phyloP scores from a whole-genome alignment of 2,797 vertebrate genomes.

The Chelidonichthys spinosus region DNA sequence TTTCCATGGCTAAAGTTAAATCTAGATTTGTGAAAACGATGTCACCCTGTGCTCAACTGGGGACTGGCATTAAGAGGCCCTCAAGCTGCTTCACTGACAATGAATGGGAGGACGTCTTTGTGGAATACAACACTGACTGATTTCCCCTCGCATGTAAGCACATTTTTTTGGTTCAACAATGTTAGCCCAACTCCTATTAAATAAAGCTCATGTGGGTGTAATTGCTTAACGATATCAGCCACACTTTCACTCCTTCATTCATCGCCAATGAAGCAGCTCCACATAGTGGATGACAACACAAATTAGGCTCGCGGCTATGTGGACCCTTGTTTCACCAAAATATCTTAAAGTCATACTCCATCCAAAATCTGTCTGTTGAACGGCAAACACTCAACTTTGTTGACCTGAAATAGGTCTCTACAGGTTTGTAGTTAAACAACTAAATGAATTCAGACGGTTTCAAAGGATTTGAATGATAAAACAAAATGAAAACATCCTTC shows the following conservation, averaged over 20 bases:
- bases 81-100: slow-evolving; percentile 58
- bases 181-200: slow-evolving; percentile 62
- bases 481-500: neutral
- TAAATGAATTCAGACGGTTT: neutral
- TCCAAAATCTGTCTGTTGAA: neutral
- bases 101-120: slow-evolving; percentile 55
- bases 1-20: slow-evolving; percentile 29
- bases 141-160: slow-evolving; percentile 58
- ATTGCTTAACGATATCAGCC: slow-evolving; percentile 65
- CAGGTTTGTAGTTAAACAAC: neutral
- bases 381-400: neutral
- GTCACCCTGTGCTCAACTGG: slow-evolving; percentile 42
- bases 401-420: neutral
- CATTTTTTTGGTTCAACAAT: slow-evolving; percentile 72
- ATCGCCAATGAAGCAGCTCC: slow-evolving; percentile 51
- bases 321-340: slow-evolving; percentile 35
- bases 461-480: neutral
- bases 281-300: slow-evolving; percentile 57
- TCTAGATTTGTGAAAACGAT: slow-evolving; percentile 37
- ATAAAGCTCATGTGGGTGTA: slow-evolving; percentile 68
- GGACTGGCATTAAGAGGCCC: slow-evolving; percentile 51
- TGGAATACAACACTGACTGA: slow-evolving; percentile 54
- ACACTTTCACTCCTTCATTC: slow-evolving; percentile 50
- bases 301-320: slow-evolving; percentile 51
- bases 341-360: slow-evolving; percentile 37